Base-by-base conservation (phyloP, 1,140 invertebrate species). In the Campoletis sonorensis region DNA sequence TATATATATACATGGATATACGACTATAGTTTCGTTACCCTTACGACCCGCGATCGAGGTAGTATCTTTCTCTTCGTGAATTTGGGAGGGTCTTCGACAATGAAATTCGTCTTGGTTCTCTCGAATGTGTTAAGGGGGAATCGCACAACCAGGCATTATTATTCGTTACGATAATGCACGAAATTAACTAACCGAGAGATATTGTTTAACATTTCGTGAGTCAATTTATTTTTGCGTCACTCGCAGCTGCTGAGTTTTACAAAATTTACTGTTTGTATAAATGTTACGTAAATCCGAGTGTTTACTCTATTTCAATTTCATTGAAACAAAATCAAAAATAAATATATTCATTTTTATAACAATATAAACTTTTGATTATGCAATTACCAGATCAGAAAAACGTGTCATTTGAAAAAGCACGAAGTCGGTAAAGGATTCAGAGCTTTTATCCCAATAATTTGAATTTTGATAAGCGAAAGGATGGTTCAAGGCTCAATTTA, bases 91-190 rank as follows among this genome's bases (percentile, higher is more conserved):
- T 82, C 76, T 37, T 21, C 16, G 81, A 84, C 81, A 84, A 84
- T 82, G 68, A 73, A 45, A 84, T 84, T 84, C 79, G 81, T 84
- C 83, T 80, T 82, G 83, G 79, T 82, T 51, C 76, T 51, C 67
- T 26, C 54, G 77, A 72, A 78, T 61, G 58, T 58, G 40, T 23
- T 23, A 26, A 33, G 73, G 73, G 76, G 30, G 58, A 67, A 2
- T 45, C 26, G 33, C 76, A 78, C 33, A 78, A 78, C 76, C 76
- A 78, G 76, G 61, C 58, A 45, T 78, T 78, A 78, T 78, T 67
- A 37, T 64, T 78, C 58, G 2, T 67, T 40, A 40, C 27, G 30
- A 77, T 40, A 77, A 75, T 75, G 26, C 23, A 75, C 21, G 49
- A 77, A 77, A 77, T 77, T 64, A 77, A 77, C 75, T 61, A 77